phyloP scores from a whole-genome alignment of 1,140 invertebrate species.

The Brachionus paranguensis region DNA sequence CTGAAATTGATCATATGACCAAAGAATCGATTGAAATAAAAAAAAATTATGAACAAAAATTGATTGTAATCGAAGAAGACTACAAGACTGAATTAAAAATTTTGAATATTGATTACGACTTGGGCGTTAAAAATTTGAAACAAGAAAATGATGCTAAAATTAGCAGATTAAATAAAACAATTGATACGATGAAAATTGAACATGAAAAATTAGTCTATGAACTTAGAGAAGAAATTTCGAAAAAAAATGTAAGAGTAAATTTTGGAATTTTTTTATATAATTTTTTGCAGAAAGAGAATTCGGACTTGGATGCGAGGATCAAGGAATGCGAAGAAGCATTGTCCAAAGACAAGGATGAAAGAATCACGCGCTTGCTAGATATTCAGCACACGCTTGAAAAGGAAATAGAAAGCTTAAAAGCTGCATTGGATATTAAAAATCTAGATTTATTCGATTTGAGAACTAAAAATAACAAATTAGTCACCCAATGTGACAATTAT shows the following conservation, averaged over 20 bases:
- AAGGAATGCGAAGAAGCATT: constrained; percentile 35
- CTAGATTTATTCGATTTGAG: constrained; percentile 28
- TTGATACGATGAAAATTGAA: constrained; percentile 25
- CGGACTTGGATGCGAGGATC: not conserved
- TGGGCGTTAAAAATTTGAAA: not conserved
- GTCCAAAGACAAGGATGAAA: constrained; percentile 36
- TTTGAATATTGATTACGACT: not conserved
- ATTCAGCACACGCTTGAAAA: constrained; percentile 22
- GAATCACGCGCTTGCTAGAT: not conserved
- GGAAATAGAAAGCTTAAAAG: constrained; percentile 37
- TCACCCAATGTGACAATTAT: constrained; percentile 17
- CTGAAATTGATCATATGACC: not conserved
- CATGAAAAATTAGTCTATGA: constrained; percentile 30
- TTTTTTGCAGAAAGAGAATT: not conserved
- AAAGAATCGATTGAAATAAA: not conserved
- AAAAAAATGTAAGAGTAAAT: not conserved
- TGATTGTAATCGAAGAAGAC: not conserved
- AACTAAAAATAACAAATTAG: constrained; percentile 30
- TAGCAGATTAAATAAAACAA: constrained; percentile 4
- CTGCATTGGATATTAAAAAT: constrained; percentile 31
- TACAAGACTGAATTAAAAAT: constrained; percentile 17
- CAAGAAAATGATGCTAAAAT: constrained; percentile 7
- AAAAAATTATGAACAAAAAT: not conserved
- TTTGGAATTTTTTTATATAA: not conserved
- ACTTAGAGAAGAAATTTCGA: not conserved